Percentiles rank a stretch among this genome's conserved stretches.
Evolutionary conservation across 2,113 vertebrate species (phyloP).

Genomic region (Cathartes aura): DNA sequence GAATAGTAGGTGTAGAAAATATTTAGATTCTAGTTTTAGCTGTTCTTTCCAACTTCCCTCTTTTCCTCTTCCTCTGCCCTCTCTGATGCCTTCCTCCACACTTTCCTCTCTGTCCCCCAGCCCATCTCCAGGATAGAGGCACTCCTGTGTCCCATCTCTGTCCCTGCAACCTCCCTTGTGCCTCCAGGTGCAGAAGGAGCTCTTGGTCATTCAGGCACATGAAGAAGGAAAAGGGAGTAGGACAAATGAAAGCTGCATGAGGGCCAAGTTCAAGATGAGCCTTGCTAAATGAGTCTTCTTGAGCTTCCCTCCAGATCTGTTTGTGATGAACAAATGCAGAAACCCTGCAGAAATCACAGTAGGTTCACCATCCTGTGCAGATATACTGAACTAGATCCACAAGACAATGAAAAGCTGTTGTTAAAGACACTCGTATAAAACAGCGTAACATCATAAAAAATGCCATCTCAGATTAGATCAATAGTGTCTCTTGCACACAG

Average conservation of each 20-base stretch:
- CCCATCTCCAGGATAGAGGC: background rate
- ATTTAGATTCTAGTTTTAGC: background rate
- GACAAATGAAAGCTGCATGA: background rate
- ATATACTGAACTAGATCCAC: background rate
- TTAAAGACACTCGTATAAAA: background rate
- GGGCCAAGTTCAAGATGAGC: background rate
- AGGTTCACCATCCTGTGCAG: background rate
- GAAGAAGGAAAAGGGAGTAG: background rate
- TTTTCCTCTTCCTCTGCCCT: background rate
- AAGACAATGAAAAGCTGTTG: background rate
- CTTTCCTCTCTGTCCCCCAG: background rate
- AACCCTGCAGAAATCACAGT: background rate
- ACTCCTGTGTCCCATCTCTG: background rate
- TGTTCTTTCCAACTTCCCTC: background rate
- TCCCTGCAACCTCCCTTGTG: background rate
- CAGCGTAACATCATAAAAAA: background rate
- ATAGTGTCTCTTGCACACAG: background rate
- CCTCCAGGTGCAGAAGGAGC: background rate
- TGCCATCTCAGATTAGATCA: background rate
- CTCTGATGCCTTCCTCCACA: background rate
- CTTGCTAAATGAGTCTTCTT: background rate
- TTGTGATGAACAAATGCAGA: background rate
- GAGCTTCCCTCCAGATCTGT: background rate
- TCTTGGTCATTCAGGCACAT: background rate
- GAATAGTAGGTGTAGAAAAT: background rate